Base-by-base conservation (phyloP, 2,888 invertebrate genomes). In the Nomada goodeniana region DNA sequence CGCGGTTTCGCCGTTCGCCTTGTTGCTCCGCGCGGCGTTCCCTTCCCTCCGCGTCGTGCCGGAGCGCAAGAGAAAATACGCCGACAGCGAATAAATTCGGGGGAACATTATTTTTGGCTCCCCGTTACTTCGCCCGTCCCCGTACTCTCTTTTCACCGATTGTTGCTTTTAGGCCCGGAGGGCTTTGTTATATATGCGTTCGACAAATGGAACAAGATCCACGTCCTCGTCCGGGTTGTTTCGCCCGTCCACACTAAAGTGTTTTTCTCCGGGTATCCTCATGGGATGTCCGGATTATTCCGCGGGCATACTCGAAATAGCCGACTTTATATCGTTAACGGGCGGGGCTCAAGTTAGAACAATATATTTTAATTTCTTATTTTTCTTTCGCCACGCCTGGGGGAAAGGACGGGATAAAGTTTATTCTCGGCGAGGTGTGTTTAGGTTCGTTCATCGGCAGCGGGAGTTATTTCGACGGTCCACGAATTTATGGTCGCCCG, bases 101-200 rank as follows among this genome's bases (percentile, higher is more conserved):
- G 55, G 55, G 69, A 57, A 67, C 61, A 80, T 70, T 80, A 80
- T 80, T 75, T 80, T 80, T 74, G 74, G 69, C 65, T 53, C 52
- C 53, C 26, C 52, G 29, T 59, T 29, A 57, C 20, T 52, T 57
- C 29, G 26, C 59, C 10, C 42, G 23, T 10, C 10, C 23, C 10
- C 23, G n/a, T 52, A 59, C 70, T 60, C 20, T 60, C 47, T 57
- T 76, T 70, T 53, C n/a, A 15, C 20, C 55, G 61, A 76, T 71
- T 64, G 63, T 76, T 71, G 50, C 23, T 63, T 63, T 70, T 23
- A 23, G 55, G 18, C 47, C 47, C 13, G 5, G 26, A 53, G 44
- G 13, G 26, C 18, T 23, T 50, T 50, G 23, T 65, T 57, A 55
- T 55, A 55, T 64, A 55, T 44, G 63, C 44, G 53, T 73, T 64